Base-by-base conservation (phyloP, 1,140 invertebrate species). In the Hylaeus anthracinus region DNA sequence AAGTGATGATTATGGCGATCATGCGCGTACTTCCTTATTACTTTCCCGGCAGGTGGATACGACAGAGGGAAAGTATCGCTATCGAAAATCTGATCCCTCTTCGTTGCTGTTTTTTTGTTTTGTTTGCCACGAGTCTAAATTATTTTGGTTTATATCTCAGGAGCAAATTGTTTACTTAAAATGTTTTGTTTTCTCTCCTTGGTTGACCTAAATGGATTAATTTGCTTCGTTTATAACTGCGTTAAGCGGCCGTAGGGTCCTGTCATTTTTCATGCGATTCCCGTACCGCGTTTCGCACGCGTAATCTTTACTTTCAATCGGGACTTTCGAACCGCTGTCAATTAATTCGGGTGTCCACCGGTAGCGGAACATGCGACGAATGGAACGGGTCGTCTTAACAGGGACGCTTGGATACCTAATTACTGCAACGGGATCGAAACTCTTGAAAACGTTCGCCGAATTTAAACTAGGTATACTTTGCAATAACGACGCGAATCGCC, bases 221-320 rank as follows among this genome's bases (percentile, higher is more conserved):
- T 78, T 63, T 48, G 51, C 55, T n/a, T 5, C 45, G 72, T 64
- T 64, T 41, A 48, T 75, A 75, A 75, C 74, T 55, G 75, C 58
- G 65, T 48, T 37, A n/a, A 51, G 55, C 41, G 45, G 56, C 67
- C 56, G 51, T 63, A 41, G 56, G 75, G 75, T 10, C 56, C 61
- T 78, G 75, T 63, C 75, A 71, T 78, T 78, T 78, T 53, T 78
- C 75, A 71, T 26, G 45, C 48, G 66, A 78, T 43, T 26, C 51
- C 12, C 53, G 63, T 26, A 37, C 48, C 53, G 15, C 63, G 39
- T 45, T 74, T 2, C 14, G 8, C 14, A 9, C 12, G 12, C 41
- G 74, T 61, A 78, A 78, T 78, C 75, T 63, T 2, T 51, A 14
- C 75, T 78, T 78, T 78, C 75, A 56, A 78, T 78, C 75, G 56